phyloP scores from a whole-genome alignment of 2,888 invertebrate species.

The Stenurella melanura region DNA sequence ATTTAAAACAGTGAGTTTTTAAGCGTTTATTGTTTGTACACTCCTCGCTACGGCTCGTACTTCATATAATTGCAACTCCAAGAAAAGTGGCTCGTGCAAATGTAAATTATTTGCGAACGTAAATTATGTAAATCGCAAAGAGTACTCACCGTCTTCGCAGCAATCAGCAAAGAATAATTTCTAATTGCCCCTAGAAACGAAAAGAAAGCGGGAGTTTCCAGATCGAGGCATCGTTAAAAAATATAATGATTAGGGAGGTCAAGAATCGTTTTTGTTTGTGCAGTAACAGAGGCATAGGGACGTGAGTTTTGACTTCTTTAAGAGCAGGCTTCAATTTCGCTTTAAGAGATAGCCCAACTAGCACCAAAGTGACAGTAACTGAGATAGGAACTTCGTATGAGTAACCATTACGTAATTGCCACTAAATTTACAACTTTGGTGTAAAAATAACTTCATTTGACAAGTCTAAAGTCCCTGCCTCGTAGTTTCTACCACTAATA shows the following conservation, averaged over 20 bases:
- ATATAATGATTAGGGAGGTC: conserved; percentile 20
- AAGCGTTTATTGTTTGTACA: conserved; percentile 51
- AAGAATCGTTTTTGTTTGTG: conserved; percentile 11
- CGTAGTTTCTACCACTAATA: no score
- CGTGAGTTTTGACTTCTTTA: background rate
- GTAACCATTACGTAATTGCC: no score
- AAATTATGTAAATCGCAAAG: conserved; percentile 47
- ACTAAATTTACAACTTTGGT: no score
- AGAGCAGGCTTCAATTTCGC: no score
- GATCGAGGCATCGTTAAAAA: conserved; percentile 25
- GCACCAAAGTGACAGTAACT: no score
- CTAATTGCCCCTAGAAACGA: conserved; percentile 36
- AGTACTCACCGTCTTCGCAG: conserved; percentile 36
- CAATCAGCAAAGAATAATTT: conserved; percentile 22
- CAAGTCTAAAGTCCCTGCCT: no score
- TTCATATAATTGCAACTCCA: conserved; percentile 52
- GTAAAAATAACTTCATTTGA: no score
- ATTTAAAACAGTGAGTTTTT: conserved; percentile 38
- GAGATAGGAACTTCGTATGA: no score
- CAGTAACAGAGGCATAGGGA: background rate
- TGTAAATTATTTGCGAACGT: conserved; percentile 49
- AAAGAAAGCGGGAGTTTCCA: conserved; percentile 21
- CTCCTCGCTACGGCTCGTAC: conserved; percentile 50
- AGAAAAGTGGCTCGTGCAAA: conserved; percentile 54
- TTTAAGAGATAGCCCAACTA: no score